These are phyloP conservation scores for Hoplias malabaricus DNA, from an alignment of 2,113 vertebrate genomes.

Conservation along the genomic window DNA sequence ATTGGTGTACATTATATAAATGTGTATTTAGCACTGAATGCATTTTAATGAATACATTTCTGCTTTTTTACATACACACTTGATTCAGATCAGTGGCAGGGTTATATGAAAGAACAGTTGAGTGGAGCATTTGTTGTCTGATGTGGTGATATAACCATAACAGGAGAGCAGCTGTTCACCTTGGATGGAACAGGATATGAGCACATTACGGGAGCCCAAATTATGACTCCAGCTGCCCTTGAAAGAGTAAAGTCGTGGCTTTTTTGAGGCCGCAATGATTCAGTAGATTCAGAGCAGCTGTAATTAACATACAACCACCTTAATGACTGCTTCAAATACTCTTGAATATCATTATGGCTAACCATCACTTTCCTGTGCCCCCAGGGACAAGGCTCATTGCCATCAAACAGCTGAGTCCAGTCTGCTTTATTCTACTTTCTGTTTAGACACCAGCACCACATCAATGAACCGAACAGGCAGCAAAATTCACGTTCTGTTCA, in stretches of 20 bases:
- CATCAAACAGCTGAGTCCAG: background rate
- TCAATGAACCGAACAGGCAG: background rate
- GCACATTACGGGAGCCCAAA: constrained; percentile 18
- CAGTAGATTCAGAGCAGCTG: constrained; percentile 14
- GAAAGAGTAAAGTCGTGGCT: constrained; percentile 11
- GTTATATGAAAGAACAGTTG: background rate
- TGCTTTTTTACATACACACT: no score
- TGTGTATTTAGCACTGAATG: no score
- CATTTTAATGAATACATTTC: no score
- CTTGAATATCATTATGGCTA: constrained; percentile 20
- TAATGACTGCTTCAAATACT: constrained; percentile 10
- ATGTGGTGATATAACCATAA: background rate
- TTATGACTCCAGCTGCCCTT: background rate
- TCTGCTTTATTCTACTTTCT: background rate
- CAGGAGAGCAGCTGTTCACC: constrained; percentile 3
- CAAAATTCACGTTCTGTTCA: background rate
- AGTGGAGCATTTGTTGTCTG: background rate
- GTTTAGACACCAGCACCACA: background rate
- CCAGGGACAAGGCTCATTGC: background rate
- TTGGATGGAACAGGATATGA: background rate
- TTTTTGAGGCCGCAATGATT: constrained; percentile 8
- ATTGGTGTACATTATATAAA: no score
- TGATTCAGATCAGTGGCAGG: background rate
- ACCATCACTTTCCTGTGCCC: background rate
- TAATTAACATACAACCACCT: constrained; percentile 28